These are phyloP conservation scores for Hypselothyrea guttata DNA, from an alignment of 2,888 invertebrate species.

Conservation along the genomic window DNA sequence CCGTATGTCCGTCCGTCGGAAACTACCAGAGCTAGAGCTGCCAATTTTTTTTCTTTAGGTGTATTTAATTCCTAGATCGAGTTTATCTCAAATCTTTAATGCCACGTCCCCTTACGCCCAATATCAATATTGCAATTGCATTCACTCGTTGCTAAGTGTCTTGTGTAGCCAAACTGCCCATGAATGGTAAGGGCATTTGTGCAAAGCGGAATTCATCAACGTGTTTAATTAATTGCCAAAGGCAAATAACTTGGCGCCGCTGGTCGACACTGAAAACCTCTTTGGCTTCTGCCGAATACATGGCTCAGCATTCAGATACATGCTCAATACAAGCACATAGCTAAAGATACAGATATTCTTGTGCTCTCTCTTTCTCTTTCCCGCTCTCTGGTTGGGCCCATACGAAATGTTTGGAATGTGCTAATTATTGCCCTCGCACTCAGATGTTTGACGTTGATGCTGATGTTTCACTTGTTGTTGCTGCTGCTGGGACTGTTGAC, in stretches of 20 bases:
- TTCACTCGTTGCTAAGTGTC: background rate
- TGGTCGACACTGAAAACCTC: slow-evolving; percentile 43
- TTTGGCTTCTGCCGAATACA: slow-evolving; percentile 35
- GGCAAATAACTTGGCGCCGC: slow-evolving; percentile 43
- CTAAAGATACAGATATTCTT: slow-evolving; percentile 11
- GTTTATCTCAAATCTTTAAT: too few species aligned
- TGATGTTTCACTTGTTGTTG: slow-evolving; percentile 7
- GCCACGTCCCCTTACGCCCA: too few species aligned
- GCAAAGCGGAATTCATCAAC: slow-evolving; percentile 32
- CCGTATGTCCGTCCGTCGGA: too few species aligned
- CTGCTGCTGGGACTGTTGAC: background rate
- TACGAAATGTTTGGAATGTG: slow-evolving; percentile 41
- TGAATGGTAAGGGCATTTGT: slow-evolving; percentile 1
- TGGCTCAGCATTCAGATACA: slow-evolving; percentile 13
- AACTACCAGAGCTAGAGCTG: too few species aligned
- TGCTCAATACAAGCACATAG: background rate
- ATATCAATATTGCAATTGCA: too few species aligned
- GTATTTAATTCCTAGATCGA: too few species aligned
- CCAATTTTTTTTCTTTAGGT: too few species aligned
- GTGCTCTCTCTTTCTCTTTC: background rate
- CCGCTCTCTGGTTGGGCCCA: background rate
- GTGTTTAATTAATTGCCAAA: slow-evolving; percentile 58
- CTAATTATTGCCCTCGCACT: slow-evolving; percentile 50
- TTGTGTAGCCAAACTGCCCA: background rate
- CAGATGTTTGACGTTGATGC: slow-evolving; percentile 13